Evolutionary conservation across 2,797 vertebrate genomes (phyloP).

Genomic region (Amniataba percoides): DNA sequence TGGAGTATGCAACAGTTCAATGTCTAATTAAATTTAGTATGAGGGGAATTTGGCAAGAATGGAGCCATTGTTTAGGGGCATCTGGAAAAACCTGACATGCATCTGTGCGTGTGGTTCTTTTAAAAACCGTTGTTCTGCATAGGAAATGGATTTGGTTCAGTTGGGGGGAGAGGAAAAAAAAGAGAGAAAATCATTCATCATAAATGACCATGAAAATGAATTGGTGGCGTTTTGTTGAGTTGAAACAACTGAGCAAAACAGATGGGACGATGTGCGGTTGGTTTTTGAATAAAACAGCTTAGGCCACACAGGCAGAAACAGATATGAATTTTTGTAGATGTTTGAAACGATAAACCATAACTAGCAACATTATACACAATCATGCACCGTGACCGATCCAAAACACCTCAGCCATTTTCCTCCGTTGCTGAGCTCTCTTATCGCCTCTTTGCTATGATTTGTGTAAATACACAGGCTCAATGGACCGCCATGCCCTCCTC

Average conservation of each 20-base stretch:
- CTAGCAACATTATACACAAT: constrained; percentile 29
- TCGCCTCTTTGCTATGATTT: constrained; percentile 54
- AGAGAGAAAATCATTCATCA: constrained; percentile 46
- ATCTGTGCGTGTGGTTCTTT: constrained; percentile 50
- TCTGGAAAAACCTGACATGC: constrained; percentile 68
- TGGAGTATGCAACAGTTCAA: constrained; percentile 37
- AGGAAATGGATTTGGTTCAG: constrained; percentile 60
- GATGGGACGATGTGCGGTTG: constrained; percentile 29
- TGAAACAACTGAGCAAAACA: constrained; percentile 47
- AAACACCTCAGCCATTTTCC: constrained; percentile 37
- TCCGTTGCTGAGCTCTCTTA: constrained; percentile 48
- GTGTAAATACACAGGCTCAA: constrained; percentile 54
- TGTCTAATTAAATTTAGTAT: constrained; percentile 62
- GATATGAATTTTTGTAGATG: constrained; percentile 44
- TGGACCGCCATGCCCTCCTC: constrained; percentile 35
- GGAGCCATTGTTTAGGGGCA: constrained; percentile 65
- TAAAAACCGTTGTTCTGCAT: constrained; percentile 46
- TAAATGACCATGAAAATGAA: constrained; percentile 49
- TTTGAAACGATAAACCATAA: constrained; percentile 46
- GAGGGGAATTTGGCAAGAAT: constrained; percentile 62
- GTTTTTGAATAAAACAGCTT: constrained; percentile 14
- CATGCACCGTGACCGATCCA: constrained; percentile 44
- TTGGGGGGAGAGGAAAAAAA: constrained; percentile 16
- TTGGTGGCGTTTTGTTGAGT: constrained; percentile 39
- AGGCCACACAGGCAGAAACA: constrained; percentile 62